Base-by-base conservation (phyloP, 2,113 vertebrate species). In the Grallaria varia region DNA sequence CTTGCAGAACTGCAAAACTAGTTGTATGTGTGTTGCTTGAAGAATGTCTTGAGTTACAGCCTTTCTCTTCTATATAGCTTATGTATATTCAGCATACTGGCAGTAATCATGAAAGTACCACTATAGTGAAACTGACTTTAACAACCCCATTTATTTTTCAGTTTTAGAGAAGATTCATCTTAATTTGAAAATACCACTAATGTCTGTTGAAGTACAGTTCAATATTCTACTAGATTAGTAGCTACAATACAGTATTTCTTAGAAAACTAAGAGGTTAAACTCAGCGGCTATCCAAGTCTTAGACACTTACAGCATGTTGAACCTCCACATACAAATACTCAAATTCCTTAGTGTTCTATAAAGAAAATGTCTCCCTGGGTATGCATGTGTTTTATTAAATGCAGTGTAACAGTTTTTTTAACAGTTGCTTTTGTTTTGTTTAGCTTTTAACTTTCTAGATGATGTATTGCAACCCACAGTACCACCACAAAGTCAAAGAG, bases 391-490 rank as follows among this genome's bases (percentile, higher is more conserved):
- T 31, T 49, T 62, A 4, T 37, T 72, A 87, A 64, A 62, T 52
- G 27, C 4, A 21, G 0, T 81, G 31, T 50, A 77, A 67, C 25
- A 20, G 31, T 45, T 94, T 31, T 67, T 14, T 63, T 93, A 78
- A 93, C n/a, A 35, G 31, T 45, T 68, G 23, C 9, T 81, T 93
- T 81, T 71, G 8, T 96, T 76, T 71, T 67, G 9, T 75, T 25
- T 96, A 98, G 98, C 92, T 93, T 98, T 98, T 53, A 95, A 98
- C 79, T 96, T 97, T 93, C 91, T 98, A 99, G 99, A 98, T 95
- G 98, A 98, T 79, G 98, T 99, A 49, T 93, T 99, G 93, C 99
- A 99, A 96, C 98, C 98, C 84, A 97, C 97, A 47, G 94, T 98
- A 64, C 96, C 96, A 64, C 96, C 97, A 96, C 98, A 99, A 69